Base-by-base conservation (phyloP, 2,113 vertebrate species). In the Lagenorhynchus albirostris region DNA sequence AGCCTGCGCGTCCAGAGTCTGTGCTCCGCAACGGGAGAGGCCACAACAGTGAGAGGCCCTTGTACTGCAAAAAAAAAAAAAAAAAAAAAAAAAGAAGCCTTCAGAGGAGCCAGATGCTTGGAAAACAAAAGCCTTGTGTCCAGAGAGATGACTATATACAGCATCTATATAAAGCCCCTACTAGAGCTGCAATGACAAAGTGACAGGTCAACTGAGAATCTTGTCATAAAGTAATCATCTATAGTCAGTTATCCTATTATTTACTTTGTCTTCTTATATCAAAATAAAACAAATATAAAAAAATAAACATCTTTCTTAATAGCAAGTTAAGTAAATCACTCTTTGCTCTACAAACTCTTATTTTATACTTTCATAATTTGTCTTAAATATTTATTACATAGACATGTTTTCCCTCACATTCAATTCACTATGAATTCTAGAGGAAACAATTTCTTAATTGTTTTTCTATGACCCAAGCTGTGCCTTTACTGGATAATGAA, bases 311-410 rank as follows among this genome's bases (percentile, higher is more conserved):
- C 44, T 86, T 20, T 89, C 67, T 94, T 87, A 93, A 44, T 5
- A 94, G 25, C 18, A 89, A 82, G 89, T 26, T 91, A 73, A 90
- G 38, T 50, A 60, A 82, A 50, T 91, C 50, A 96, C 18, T 82
- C 60, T 60, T 44, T 33, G 36, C 47, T 74, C 74, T 81, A 18
- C 2, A 82, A 92, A 81, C 2, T 87, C 74, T 74, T 36, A 44
- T 10, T 88, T 93, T 70, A 63, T 60, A 91, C 4, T 55, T 91
- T 47, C 29, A 94, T 67, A 65, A 71, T 79, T 44, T 91, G 12
- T 87, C 67, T 79, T 88, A 84, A 87, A 77, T 94, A 76, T 82
- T 83, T 76, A n/a, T 50, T 81, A 90, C 8, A 71, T 71, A 95
- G 11, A 65, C 8, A 90, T 63, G 17, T 93, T 96, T 83, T 60